Conservation (phyloP, 2,113 vertebrate genomes). For the Alouatta palliata region DNA sequence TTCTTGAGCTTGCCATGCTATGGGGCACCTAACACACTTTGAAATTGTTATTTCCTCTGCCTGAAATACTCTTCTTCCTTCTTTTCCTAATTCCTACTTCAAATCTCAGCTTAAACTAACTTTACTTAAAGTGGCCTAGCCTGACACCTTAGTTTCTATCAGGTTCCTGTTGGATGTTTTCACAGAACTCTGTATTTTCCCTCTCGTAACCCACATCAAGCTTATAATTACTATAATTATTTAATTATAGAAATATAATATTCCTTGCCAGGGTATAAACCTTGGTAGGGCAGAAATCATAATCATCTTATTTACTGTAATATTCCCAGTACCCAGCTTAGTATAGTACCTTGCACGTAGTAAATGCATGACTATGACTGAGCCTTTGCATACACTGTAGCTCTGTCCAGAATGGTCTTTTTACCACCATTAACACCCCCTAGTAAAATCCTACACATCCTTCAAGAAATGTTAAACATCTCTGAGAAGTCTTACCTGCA, state of each 20-base stretch:
- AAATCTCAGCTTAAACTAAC: constrained; percentile 19
- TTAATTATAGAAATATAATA: background rate
- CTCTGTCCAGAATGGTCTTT: constrained; percentile 1
- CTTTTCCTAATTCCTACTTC: constrained; percentile 20
- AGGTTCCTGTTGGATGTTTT: background rate
- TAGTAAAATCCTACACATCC: background rate
- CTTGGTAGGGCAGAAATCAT: background rate
- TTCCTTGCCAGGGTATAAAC: background rate
- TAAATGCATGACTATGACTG: background rate
- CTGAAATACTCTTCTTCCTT: background rate
- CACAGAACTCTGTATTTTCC: background rate
- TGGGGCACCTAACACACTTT: background rate
- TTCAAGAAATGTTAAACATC: constrained; percentile 33
- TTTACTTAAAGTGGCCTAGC: background rate
- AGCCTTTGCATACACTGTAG: background rate
- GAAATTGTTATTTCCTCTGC: background rate
- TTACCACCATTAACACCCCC: background rate
- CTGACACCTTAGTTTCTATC: background rate
- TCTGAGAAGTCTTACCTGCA: constrained; percentile 6
- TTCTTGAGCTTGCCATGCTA: constrained; percentile 16
- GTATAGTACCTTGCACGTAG: background rate
- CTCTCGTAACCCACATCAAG: background rate
- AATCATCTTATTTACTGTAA: background rate
- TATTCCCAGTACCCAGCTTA: background rate
- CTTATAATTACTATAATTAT: background rate